These are phyloP conservation scores for Gnathonemus longibarbis DNA, from an alignment of 2,113 vertebrate genomes.

Conservation along the genomic window DNA sequence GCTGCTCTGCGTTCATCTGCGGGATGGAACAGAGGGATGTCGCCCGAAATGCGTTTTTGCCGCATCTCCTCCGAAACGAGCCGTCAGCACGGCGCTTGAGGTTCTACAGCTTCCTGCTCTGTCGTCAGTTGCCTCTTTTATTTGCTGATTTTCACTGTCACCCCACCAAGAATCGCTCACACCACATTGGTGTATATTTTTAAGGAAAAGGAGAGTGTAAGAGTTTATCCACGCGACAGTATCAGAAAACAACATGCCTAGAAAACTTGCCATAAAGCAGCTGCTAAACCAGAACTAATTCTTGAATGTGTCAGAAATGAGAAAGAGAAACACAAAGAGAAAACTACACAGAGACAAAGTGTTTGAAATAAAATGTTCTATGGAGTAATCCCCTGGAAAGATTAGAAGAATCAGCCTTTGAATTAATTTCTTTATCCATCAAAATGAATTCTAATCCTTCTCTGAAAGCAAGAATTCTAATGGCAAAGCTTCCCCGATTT, in stretches of 20 bases:
- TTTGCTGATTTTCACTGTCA: not conserved
- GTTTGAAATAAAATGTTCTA: constrained; percentile 2
- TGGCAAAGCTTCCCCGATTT: not conserved
- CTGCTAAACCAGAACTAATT: not conserved
- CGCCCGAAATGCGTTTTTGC: not conserved
- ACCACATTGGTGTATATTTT: not conserved
- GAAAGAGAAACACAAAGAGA: not conserved
- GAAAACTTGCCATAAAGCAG: not conserved
- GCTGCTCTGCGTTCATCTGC: constrained; percentile 60
- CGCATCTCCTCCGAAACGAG: too few relatives aligned
- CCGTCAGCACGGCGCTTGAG: not conserved
- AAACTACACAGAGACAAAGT: not conserved
- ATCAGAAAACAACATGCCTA: not conserved
- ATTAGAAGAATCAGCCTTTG: constrained; percentile 9
- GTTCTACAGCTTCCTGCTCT: not conserved
- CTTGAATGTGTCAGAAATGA: not conserved
- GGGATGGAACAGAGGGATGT: not conserved
- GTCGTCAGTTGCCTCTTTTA: not conserved
- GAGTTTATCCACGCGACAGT: not conserved
- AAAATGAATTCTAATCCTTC: constrained; percentile 14
- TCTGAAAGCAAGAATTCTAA: constrained; percentile 1
- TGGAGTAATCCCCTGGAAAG: not conserved
- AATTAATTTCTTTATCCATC: constrained; percentile 17
- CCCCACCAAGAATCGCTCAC: not conserved
- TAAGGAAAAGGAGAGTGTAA: too few relatives aligned